Base-by-base conservation (phyloP, 2,113 vertebrate species). In the Nesogale talazaci region DNA sequence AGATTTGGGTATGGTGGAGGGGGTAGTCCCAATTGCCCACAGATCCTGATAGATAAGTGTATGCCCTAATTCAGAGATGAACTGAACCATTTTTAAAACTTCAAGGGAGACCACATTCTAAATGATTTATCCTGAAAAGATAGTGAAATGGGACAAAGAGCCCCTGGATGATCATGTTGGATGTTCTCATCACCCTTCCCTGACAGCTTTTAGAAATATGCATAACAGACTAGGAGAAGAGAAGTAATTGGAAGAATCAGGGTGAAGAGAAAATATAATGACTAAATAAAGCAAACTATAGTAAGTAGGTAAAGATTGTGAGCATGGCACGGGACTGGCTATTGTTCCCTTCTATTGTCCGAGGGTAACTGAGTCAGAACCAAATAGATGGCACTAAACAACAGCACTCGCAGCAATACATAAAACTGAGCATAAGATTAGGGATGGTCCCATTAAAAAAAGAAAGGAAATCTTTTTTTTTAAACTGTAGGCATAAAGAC, bases 211-310 rank as follows among this genome's bases (percentile, higher is more conserved):
- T 81, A 65, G 75, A 38, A 89, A 74, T 23, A 34, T 34, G 69
- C 40, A 46, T 42, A 85, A 70, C 27, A 86, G 72, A 84, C 86
- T 89, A 85, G 11, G 10, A 76, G 22, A n/a, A 52, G 74, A 76
- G 61, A 56, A 70, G 42, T 10, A 38, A 19, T 16, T 20, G 31
- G 81, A 90, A 19, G 38, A 74, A 69, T 92, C 25, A 25, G 17
- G 85, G 10, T 65, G 8, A 92, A 93, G 40, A 84, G 59, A 83
- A 92, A 91, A 78, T 67, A 84, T 14, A 31, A 3, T 65, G 74
- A 94, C n/a, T 69, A 93, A 89, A 83, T 65, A 77, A 93, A 94
- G 14, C 61, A 17, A 75, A 82, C 0, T 12, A 81, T 70, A 91
- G 79, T 61, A 61, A 20, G 59, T 61, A 61, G 6, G 59, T 61